phyloP scores from a whole-genome alignment of 2,797 vertebrate genomes.

The Urocyon cinereoargenteus region DNA sequence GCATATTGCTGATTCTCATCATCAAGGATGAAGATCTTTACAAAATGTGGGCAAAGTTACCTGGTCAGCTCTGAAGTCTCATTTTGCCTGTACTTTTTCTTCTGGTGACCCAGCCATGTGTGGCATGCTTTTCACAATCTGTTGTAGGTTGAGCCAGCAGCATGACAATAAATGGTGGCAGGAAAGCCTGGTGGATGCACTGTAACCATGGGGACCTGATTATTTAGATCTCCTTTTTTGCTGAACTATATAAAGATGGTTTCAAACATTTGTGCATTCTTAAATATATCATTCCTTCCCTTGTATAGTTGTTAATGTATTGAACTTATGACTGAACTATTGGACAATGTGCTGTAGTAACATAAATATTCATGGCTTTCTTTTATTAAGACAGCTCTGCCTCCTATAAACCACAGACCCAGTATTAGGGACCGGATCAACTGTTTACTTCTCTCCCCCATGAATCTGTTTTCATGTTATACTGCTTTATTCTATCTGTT shows the following conservation, averaged over 20 bases:
- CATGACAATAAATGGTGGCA: background rate
- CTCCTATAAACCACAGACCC: background rate
- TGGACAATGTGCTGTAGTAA: background rate
- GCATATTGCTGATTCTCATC: background rate
- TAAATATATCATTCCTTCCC: slow-evolving; percentile 42
- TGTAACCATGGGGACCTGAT: slow-evolving; percentile 30
- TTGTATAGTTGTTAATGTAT: background rate
- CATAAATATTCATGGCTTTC: background rate
- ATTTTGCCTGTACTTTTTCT: background rate
- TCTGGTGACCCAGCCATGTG: background rate
- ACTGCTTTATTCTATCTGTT: background rate
- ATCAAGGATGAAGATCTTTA: slow-evolving; percentile 35
- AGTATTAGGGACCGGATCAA: background rate
- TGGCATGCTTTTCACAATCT: background rate
- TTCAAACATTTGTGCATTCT: slow-evolving; percentile 29
- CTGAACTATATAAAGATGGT: background rate
- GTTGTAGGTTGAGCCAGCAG: background rate
- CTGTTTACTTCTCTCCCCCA: background rate
- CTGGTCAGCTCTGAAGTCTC: background rate
- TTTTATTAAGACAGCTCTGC: background rate
- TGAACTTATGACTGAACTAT: background rate
- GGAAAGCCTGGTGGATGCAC: slow-evolving; percentile 7
- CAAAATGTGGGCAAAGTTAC: slow-evolving; percentile 37
- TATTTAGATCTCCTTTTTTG: slow-evolving; percentile 34
- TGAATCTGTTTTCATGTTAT: background rate